Evolutionary conservation across 2,888 invertebrate genomes (phyloP), one percentile per base, ranked within the genome.

Genomic region (Scaeva pyrastri): DNA sequence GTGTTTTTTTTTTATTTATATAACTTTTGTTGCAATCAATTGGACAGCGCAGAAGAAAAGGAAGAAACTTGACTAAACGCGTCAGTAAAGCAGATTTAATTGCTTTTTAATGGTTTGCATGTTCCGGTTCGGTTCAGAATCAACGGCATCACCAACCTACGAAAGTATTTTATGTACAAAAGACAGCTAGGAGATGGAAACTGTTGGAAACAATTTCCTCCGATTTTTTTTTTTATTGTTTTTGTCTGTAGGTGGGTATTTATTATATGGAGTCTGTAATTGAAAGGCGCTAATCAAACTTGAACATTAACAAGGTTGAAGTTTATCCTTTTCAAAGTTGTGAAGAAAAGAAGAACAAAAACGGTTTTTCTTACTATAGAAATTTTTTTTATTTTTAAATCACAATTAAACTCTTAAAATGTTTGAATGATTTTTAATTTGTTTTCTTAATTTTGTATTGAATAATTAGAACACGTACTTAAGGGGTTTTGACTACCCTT

Each of bases 71-170:
- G 31, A 55, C 26, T 55, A 16, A 55, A 31, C 6, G 16, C 31
- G 41, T 60, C 21, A 41, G 12, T 39, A 41, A 60, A 60, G 39
- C 12, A 60, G 14, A 60, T 41, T 60, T 21, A 41, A 60, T 60
- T 41, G 60, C 21, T 60, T 60, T 14, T 60, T 60, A 60, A 60
- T 41, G 60, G 41, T 60, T 41, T 41, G 31, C 31, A 16, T 56
- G 16, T 11, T 1, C 16, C 5, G 55, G 16, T 11, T 1, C 16
- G 5, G 55, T 14, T 12, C 39, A 2, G 31, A 4, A 31, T 31
- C 31, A 31, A 31, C 31, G 8, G 6, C 5, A 31, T 31, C 31
- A 31, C 31, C 31, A 6, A 23, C 50, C 14, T 31, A 2, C 2
- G 8, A 31, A 31, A 31, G 31, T 31, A n/a, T n/a, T n/a, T n/a